These are phyloP conservation scores for Drosophila longiperda DNA, from an alignment of 2,888 invertebrate species.

Conservation along the genomic window DNA sequence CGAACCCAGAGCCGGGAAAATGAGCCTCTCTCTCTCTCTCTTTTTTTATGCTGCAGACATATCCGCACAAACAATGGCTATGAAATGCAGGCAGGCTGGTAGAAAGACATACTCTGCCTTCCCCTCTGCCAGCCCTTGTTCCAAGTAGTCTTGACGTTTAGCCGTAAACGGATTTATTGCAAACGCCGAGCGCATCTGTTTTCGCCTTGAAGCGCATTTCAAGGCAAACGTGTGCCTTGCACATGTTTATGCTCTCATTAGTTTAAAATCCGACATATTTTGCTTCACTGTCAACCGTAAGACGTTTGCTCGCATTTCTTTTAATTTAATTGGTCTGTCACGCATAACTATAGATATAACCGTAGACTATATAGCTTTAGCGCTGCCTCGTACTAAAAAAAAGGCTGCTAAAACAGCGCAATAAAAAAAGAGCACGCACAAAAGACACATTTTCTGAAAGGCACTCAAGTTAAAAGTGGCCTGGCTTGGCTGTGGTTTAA, in stretches of 20 bases:
- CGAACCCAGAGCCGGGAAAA: conserved; percentile 12
- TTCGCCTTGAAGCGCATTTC: conserved; percentile 62
- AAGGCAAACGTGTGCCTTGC: conserved; percentile 54
- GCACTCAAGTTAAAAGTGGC: conserved; percentile 42
- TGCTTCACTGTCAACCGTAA: conserved; percentile 43
- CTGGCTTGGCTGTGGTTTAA: conserved; percentile 34
- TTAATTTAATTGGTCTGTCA: conserved; percentile 22
- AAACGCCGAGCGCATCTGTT: conserved; percentile 40
- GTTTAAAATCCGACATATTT: conserved; percentile 61
- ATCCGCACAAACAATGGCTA: conserved; percentile 69
- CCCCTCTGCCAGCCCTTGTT: neutral
- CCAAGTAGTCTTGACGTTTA: conserved; percentile 60
- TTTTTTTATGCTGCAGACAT: conserved; percentile 71
- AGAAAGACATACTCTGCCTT: conserved; percentile 1
- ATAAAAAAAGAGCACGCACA: conserved; percentile 45
- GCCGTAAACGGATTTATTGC: conserved; percentile 70
- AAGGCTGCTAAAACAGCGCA: conserved; percentile 23
- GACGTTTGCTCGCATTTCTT: conserved; percentile 18
- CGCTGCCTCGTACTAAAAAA: conserved; percentile 14
- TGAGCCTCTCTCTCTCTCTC: conserved; percentile 13
- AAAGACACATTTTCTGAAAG: conserved; percentile 54
- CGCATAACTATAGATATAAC: neutral
- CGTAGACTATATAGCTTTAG: conserved; percentile 5
- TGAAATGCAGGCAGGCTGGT: conserved; percentile 53
- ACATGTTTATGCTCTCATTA: conserved; percentile 72